Evolutionary conservation across 2,888 invertebrate species (phyloP).

Genomic region (Lamellibrachia satsuma): DNA sequence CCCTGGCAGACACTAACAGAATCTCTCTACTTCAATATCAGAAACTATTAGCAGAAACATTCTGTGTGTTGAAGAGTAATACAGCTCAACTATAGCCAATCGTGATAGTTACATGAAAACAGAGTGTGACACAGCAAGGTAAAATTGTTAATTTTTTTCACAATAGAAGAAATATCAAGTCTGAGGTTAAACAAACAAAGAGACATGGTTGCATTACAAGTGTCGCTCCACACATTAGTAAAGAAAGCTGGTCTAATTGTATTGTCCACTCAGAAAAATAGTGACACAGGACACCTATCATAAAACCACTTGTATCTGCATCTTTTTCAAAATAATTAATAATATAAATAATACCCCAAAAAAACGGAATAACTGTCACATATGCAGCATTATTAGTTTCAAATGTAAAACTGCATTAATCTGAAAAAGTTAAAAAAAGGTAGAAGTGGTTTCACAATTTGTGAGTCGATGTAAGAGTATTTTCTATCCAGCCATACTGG

Average conservation of each 20-base stretch:
- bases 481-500: not conserved
- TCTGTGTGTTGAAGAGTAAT: not conserved
- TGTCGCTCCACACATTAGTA: not conserved
- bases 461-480: not conserved
- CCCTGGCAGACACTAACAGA: not conserved
- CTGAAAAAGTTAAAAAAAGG: not conserved
- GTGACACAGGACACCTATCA: not conserved
- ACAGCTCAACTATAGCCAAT: not conserved
- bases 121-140: not conserved
- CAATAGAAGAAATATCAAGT: not conserved
- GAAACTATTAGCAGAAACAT: constrained; percentile 6
- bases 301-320: not conserved
- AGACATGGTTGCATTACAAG: not conserved
- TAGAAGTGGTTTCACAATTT: not conserved
- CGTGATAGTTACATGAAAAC: not conserved
- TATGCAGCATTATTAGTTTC: not conserved
- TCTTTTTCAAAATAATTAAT: not conserved
- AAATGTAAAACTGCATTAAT: not conserved
- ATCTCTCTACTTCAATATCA: not conserved
- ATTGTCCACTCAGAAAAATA: not conserved
- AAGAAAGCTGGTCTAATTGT: not conserved
- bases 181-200: not conserved
- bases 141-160: constrained; percentile 4
- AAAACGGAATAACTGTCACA: not conserved
- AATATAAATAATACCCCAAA: no score